Conservation (phyloP, 1,140 invertebrate species). For the Dendrolimus kikuchii region DNA sequence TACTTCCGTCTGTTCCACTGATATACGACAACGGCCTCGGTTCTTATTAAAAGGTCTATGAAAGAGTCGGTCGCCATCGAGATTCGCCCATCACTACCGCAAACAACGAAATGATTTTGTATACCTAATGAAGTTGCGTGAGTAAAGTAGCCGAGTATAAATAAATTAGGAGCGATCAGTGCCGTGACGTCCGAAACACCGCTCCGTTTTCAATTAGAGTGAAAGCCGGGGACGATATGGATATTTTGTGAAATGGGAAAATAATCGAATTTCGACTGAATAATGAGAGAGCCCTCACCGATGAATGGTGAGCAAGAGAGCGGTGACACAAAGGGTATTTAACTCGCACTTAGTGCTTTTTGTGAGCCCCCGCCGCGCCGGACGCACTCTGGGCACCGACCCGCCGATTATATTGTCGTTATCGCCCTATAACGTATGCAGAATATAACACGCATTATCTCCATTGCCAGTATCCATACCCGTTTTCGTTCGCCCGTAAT, state of each 20-base stretch:
- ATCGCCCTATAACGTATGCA: constrained; percentile 65
- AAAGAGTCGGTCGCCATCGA: constrained; percentile 18
- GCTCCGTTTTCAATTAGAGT: constrained; percentile 63
- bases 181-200: constrained; percentile 31
- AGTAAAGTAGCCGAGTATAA: constrained; percentile 28
- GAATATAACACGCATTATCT: constrained; percentile 56
- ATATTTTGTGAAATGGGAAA: constrained; percentile 69
- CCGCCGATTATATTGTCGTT: constrained; percentile 58
- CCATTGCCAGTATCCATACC: constrained; percentile 60
- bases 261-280: constrained; percentile 70
- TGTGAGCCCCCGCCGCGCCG: constrained; percentile 29
- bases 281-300: constrained; percentile 63
- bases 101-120: constrained; percentile 15
- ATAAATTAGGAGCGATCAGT: constrained; percentile 51
- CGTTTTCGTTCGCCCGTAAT: constrained; percentile 46
- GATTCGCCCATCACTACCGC: constrained; percentile 7
- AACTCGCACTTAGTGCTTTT: constrained; percentile 69
- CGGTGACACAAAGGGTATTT: constrained; percentile 66
- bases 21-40: constrained; percentile 24
- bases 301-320: constrained; percentile 55
- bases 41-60: constrained; percentile 57
- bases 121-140: constrained; percentile 16
- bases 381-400: constrained; percentile 27
- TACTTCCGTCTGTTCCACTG: constrained; percentile 59
- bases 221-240: constrained; percentile 64